Evolutionary conservation across 2,888 invertebrate genomes (phyloP).

Genomic region (Abscondita cerata): DNA sequence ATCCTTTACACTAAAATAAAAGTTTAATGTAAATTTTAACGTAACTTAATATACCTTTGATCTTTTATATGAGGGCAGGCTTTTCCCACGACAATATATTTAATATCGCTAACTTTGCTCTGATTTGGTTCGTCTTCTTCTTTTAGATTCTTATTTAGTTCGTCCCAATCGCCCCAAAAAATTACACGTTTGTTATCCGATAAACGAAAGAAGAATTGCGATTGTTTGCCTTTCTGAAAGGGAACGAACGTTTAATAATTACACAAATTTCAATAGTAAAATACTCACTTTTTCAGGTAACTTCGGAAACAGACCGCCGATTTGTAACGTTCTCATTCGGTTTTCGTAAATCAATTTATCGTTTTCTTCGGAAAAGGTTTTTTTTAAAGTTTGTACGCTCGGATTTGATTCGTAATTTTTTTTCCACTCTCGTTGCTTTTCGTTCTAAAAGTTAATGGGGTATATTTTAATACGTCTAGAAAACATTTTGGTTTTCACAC

Average conservation of each 20-base stretch:
- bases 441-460: too few relatives aligned
- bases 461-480: too few relatives aligned
- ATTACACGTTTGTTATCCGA: slow-evolving; percentile 38
- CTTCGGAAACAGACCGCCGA: slow-evolving; percentile 51
- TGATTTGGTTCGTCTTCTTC: slow-evolving; percentile 35
- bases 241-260: too few relatives aligned
- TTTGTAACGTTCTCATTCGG: slow-evolving; percentile 47
- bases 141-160: slow-evolving; percentile 13
- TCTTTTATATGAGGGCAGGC: slow-evolving; percentile 52
- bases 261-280: too few relatives aligned
- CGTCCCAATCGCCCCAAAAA: slow-evolving; percentile 37
- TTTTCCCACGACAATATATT: slow-evolving; percentile 51
- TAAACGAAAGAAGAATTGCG: slow-evolving; percentile 35
- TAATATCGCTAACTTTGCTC: slow-evolving; percentile 45
- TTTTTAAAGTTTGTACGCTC: slow-evolving; percentile 49
- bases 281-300: slow-evolving; percentile 52
- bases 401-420: slow-evolving; percentile 39
- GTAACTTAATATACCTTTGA: slow-evolving; percentile 44
- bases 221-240: slow-evolving; percentile 40
- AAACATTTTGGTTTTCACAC: not conserved
- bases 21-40: slow-evolving; percentile 6
- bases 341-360: slow-evolving; percentile 46
- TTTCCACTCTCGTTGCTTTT: slow-evolving; percentile 49
- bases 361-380: slow-evolving; percentile 42
- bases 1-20: slow-evolving; percentile 38